Evolutionary conservation across 2,797 vertebrate species (phyloP).

Genomic region (Simalia tracyae): DNA sequence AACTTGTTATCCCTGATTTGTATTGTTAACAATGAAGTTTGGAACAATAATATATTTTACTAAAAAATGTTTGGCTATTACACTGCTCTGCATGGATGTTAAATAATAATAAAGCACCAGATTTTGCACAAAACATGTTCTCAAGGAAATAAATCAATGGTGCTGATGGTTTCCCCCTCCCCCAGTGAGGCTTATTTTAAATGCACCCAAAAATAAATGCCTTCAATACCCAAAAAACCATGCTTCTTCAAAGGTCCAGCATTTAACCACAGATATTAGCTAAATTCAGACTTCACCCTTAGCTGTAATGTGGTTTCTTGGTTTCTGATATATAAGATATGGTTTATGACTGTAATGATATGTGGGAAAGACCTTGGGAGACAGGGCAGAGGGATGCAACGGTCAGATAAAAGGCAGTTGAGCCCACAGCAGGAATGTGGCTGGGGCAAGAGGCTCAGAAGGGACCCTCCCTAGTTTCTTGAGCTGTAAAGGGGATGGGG

Average conservation of each 20-base stretch:
- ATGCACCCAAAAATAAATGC: background rate
- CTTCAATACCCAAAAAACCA: background rate
- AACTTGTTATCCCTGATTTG: constrained; percentile 72
- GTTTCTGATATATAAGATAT: too few relatives aligned
- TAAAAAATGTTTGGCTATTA: constrained; percentile 61
- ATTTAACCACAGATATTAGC: background rate
- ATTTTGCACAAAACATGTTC: constrained; percentile 60
- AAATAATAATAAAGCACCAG: constrained; percentile 71
- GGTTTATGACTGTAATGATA: too few relatives aligned
- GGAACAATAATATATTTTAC: constrained; percentile 67
- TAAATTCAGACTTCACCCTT: background rate
- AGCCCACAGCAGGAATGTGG: too few relatives aligned
- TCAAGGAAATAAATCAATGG: constrained; percentile 50
- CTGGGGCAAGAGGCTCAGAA: too few relatives aligned
- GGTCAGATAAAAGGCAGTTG: too few relatives aligned
- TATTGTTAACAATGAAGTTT: constrained; percentile 71
- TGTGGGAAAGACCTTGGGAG: too few relatives aligned
- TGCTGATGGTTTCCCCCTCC: background rate
- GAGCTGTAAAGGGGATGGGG: too few relatives aligned
- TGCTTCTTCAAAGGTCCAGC: background rate
- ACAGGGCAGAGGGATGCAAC: too few relatives aligned
- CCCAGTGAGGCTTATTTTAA: background rate
- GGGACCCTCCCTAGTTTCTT: too few relatives aligned
- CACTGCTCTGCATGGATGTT: constrained; percentile 57
- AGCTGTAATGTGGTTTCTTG: too few relatives aligned